Evolutionary conservation across 2,113 vertebrate species (phyloP).

Genomic region (Willisornis vidua): DNA sequence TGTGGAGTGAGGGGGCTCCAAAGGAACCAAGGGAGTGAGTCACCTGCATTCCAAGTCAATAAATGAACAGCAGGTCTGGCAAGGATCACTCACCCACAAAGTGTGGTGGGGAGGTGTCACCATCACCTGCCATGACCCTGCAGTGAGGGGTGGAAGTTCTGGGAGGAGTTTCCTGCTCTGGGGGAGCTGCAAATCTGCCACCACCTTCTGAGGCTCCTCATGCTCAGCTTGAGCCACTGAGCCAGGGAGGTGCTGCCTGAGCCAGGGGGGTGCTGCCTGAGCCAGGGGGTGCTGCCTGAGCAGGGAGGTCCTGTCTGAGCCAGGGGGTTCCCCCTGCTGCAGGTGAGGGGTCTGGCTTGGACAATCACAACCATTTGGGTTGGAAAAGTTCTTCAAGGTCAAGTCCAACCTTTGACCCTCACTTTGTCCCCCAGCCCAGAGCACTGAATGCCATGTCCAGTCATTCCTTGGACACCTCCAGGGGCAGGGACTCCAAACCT

Average conservation of each 20-base stretch:
- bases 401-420: neutral
- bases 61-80: neutral
- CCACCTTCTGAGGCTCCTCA: neutral
- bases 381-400: neutral
- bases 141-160: rapidly evolving
- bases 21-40: neutral
- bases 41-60: neutral
- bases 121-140: rapidly evolving
- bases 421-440: neutral
- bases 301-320: no score
- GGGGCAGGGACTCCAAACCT: neutral
- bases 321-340: neutral
- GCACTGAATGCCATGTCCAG: neutral
- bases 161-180: neutral
- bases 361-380: neutral
- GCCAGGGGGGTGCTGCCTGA: neutral
- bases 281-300: neutral
- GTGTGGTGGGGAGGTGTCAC: rapidly evolving
- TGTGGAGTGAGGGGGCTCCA: neutral
- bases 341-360: neutral
- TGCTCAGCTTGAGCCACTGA: neutral
- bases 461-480: neutral
- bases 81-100: neutral
- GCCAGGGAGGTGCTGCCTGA: neutral
- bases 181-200: neutral